Evolutionary conservation across 1,140 invertebrate species (phyloP).

Genomic region (Cyrtorhinus lividipennis): DNA sequence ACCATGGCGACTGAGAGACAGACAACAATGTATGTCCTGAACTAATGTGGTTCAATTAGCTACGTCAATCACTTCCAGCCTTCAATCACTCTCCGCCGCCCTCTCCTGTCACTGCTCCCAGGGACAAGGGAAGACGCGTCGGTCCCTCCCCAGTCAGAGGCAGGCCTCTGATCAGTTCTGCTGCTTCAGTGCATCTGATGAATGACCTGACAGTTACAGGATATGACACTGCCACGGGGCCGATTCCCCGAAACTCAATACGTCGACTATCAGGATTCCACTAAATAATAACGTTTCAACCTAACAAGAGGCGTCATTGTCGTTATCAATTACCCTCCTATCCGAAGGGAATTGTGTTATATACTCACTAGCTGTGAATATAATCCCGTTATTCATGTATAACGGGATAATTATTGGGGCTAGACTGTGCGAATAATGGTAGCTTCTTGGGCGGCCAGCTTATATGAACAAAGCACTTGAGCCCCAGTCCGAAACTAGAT

Average conservation of each 20-base stretch:
- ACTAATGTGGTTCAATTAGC: conserved; percentile 9
- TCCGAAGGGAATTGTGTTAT: too few relatives aligned
- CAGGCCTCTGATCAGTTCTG: conserved; percentile 3
- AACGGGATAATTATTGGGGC: too few relatives aligned
- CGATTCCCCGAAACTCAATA: not conserved
- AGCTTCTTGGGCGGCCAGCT: too few relatives aligned
- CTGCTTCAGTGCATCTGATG: conserved; percentile 1
- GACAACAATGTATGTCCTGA: conserved; percentile 7
- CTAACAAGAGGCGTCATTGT: not conserved
- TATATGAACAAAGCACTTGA: too few relatives aligned
- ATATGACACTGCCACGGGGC: not conserved
- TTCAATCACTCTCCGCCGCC: not conserved
- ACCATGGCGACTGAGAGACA: not conserved
- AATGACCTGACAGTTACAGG: not conserved
- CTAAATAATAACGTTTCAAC: not conserved
- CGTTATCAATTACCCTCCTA: not conserved
- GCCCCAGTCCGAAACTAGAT: too few relatives aligned
- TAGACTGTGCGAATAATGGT: too few relatives aligned
- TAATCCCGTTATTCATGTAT: too few relatives aligned
- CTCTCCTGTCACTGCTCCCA: not conserved
- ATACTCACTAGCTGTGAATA: too few relatives aligned
- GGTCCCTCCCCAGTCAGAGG: not conserved
- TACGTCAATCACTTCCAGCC: conserved; percentile 2
- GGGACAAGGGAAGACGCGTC: not conserved
- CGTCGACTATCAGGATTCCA: not conserved